phyloP scores from a whole-genome alignment of 2,113 vertebrate genomes.

The Myrmecobius fasciatus region DNA sequence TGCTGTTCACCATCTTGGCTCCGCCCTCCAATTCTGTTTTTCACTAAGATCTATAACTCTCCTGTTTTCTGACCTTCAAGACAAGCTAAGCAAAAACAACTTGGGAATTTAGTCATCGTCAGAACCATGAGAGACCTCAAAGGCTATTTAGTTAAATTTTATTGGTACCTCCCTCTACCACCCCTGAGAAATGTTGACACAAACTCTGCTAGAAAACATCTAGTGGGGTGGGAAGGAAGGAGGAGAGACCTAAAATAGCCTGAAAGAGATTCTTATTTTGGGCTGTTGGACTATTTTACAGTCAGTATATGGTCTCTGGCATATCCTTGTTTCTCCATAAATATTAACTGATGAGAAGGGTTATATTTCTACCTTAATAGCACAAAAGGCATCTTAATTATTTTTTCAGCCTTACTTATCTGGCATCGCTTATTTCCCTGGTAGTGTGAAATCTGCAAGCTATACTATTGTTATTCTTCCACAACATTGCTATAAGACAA shows the following conservation, averaged over 20 bases:
- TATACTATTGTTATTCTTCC: neutral
- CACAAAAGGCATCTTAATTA: neutral
- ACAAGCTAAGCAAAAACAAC: neutral
- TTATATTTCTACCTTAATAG: slow-evolving; percentile 37
- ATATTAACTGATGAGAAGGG: slow-evolving; percentile 25
- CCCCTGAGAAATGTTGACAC: neutral
- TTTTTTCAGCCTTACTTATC: neutral
- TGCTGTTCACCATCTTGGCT: no score
- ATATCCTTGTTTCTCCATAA: slow-evolving; percentile 11
- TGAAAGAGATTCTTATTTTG: neutral
- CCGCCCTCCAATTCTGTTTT: neutral
- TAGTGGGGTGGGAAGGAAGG: neutral
- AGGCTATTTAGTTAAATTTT: neutral
- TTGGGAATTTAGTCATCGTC: neutral
- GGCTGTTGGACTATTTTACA: neutral
- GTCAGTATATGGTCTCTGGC: neutral
- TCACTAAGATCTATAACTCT: neutral
- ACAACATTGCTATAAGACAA: neutral
- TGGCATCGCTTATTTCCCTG: slow-evolving; percentile 15
- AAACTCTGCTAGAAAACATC: neutral
- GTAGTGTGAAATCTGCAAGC: neutral
- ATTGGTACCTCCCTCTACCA: neutral
- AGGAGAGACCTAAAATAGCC: neutral
- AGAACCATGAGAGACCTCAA: neutral
- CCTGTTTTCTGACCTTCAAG: neutral